These are phyloP conservation scores for Drosophila neocordata DNA, from an alignment of 1,140 invertebrate species.

Conservation along the genomic window DNA sequence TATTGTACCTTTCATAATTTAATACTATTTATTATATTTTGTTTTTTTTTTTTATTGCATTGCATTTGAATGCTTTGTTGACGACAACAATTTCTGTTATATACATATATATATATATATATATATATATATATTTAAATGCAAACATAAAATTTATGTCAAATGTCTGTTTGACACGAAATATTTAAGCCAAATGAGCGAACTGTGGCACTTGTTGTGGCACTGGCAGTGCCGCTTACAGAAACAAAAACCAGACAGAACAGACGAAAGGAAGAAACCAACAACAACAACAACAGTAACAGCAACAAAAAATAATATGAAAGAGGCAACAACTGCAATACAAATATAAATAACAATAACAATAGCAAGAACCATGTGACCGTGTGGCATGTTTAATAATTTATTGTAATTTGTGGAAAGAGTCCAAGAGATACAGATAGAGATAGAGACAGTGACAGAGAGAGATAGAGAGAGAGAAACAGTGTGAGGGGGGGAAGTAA, in stretches of 20 bases:
- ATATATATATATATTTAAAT: constrained; percentile 70
- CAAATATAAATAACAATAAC: constrained; percentile 63
- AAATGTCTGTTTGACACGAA: constrained; percentile 82
- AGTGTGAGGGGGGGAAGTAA: neutral
- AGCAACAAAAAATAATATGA: constrained; percentile 11
- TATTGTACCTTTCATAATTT: constrained; percentile 44
- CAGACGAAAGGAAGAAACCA: constrained; percentile 35
- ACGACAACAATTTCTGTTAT: constrained; percentile 14
- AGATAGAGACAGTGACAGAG: constrained; percentile 4
- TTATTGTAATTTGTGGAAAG: constrained; percentile 75
- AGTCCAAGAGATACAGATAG: constrained; percentile 30
- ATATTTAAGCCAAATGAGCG: constrained; percentile 79
- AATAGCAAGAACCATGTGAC: constrained; percentile 39
- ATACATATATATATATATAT: constrained; percentile 12
- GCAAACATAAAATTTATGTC: constrained; percentile 82
- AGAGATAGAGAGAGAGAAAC: constrained; percentile 20
- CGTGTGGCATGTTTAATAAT: constrained; percentile 75
- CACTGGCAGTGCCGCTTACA: neutral
- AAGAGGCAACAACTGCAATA: constrained; percentile 35
- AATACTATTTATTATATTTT: constrained; percentile 45
- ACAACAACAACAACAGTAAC: constrained; percentile 31
- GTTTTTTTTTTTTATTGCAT: constrained; percentile 10
- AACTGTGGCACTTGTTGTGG: neutral
- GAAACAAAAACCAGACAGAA: constrained; percentile 43
- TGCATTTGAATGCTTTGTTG: constrained; percentile 34